Evolutionary conservation across 2,797 vertebrate genomes (phyloP), one percentile per base, ranked within the genome.

Genomic region (Aeoliscus strigatus): DNA sequence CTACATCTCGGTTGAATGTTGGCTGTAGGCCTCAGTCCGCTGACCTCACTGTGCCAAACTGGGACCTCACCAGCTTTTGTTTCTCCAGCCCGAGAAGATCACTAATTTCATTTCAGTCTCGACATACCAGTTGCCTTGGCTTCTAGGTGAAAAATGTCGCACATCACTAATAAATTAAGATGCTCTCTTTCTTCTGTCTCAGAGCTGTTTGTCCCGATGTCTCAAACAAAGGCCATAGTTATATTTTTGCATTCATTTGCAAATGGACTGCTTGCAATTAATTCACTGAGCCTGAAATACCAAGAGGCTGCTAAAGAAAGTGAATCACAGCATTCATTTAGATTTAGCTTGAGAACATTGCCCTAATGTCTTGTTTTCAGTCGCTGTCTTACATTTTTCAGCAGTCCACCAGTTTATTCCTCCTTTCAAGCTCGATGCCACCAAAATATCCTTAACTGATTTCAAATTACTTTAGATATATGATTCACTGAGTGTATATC

Each of bases 171-270:
- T 96, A 93, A 93, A 94, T 94, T 91, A 93, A 89, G 88, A 90
- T 87, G 83, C 58, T 66, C 60, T 59, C 55, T 70, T 82, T 90
- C 84, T 89, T 90, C 51, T 80, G 57, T 74, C 50, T 36, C 82
- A 77, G 90, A 90, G 89, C 88, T 69, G 79, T 93, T 93, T 94
- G 90, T 93, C 87, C 89, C 85, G 77, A 80, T 86, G 87, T 90
- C 86, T 80, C 84, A 85, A 89, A 91, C 89, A 86, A 83, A 91
- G 87, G 82, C 84, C 83, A 85, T 88, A 90, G 90, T 93, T 93
- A 92, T 93, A 93, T 94, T 93, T 96, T 84, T 76, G 79, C 90
- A 94, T 97, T 96, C 91, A 96, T 91, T 97, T 95, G 93, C 93
- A 94, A 97, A 94, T 94, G 71, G 82, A 84, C 82, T 11, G 3